Base-by-base conservation (phyloP, 2,888 invertebrate species). In the Carterocephalus palaemon region DNA sequence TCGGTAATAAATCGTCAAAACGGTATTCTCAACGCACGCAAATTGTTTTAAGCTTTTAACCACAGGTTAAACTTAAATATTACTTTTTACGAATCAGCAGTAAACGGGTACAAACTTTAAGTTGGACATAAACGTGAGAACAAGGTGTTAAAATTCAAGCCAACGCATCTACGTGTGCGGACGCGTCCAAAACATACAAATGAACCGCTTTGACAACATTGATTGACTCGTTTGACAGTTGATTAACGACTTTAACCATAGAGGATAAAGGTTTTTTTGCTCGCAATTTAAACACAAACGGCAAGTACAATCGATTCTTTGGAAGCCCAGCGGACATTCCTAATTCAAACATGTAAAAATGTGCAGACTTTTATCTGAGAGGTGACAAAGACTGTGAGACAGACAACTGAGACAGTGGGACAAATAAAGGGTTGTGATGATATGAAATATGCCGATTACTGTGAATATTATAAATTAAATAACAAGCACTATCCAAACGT, bases 141-240 rank as follows among this genome's bases (percentile, higher is more conserved):
- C 40, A 23, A 52, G 26, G 49, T 49, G 52, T 52, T 52, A 49
- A 52, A 48, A 52, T 52, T 52, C 52, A 49, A 48, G 16, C 12
- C 42, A 37, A 46, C 46, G 31, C 5, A 9, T 8, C 20, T 9
- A 16, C 9, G 9, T 6, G 22, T 4, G 9, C 12, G 20, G 20
- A 20, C 36, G 12, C 46, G 29, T 33, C 31, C 38, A 26, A 32
- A 45, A 39, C 52, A 52, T 52, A 52, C 49, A 48, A 52, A 52
- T 49, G 48, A 36, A 47, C 33, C 10, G 13, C 8, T 4, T 22
- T 13, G n/a, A 15, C 34, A 22, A 36, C 29, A n/a, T 17, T 42
- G 37, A 37, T 45, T 45, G 37, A 16, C 8, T 19, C 24, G 6
- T 24, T 31, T 10, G 37, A 37, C 40, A 29, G 4, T 40, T 31